Evolutionary conservation across 2,888 invertebrate species (phyloP), one percentile per base, ranked within the genome.

Genomic region (Dynastes grantii): DNA sequence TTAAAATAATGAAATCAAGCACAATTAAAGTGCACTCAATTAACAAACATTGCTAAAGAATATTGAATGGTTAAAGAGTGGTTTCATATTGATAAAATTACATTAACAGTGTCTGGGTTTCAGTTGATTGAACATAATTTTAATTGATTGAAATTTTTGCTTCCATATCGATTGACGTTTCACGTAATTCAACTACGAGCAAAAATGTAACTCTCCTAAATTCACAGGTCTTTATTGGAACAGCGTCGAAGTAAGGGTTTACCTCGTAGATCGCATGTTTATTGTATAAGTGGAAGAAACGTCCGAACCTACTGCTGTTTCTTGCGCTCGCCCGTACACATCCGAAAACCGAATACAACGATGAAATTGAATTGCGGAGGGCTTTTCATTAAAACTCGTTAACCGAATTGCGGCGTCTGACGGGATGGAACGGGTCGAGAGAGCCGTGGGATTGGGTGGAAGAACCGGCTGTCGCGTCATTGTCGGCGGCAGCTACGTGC

Each of bases 371-470:
- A 76, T 76, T 40, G 78, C 61, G 70, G 51, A 77, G 70, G 61
- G 78, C 78, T 78, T 78, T 78, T 78, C 78, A 78, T 78, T 78
- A 78, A 78, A 78, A 78, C 78, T 78, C 78, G 73, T 78, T 78
- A 78, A 78, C 73, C 71, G 77, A 77, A 73, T 65, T 77, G 77
- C 77, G 71, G 76, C 63, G 76, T 61, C 73, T 63, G 61, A 45
- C 45, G 61, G 63, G 27, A 61, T 27, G 61, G 27, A 22, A 22
- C 22, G 16, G 3, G 55, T 58, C 8, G 55, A 13, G 27, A 45
- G 45, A 45, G 45, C 45, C 8, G 49, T 49, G 29, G 73, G 73
- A 75, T n/a, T 55, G 45, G 73, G 45, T n/a, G 16, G 61, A 67
- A 63, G 63, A 37, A 53, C 53, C 64, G 55, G 45, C 63, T 27